A percentile compares a stretch with the other conserved stretches of the same genome.
These are phyloP conservation scores for Rhopalosiphum padi DNA, from an alignment of 1,140 invertebrate species.

Conservation along the genomic window DNA sequence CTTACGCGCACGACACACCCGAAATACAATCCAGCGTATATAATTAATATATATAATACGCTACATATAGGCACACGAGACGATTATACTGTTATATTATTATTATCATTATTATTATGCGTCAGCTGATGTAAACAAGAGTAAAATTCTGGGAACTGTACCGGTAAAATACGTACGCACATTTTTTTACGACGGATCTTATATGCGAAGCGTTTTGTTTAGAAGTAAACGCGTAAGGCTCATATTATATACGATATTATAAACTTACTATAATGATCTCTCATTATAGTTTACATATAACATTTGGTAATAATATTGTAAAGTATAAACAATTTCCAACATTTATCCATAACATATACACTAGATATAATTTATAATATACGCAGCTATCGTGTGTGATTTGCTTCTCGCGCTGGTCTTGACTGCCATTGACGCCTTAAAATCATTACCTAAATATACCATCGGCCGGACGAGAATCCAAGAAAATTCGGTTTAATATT, in stretches of 20 bases:
- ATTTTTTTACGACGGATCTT: conserved; percentile 1
- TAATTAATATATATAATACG: neutral
- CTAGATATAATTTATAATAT: neutral
- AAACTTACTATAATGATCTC: conserved; percentile 11
- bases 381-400: neutral
- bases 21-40: neutral
- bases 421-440: neutral
- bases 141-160: neutral
- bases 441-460: neutral
- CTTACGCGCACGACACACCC: neutral
- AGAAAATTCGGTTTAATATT: neutral
- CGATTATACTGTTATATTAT: conserved; percentile 17
- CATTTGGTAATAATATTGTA: conserved; percentile 11
- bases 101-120: neutral
- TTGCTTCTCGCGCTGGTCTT: neutral
- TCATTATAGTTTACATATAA: conserved; percentile 5
- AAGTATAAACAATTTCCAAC: neutral
- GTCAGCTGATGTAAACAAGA: neutral
- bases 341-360: conserved; percentile 13
- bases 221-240: neutral
- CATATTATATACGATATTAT: neutral
- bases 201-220: conserved; percentile 6
- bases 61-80: neutral
- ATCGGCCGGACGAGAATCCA: neutral
- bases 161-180: neutral